Evolutionary conservation across 2,797 vertebrate genomes (phyloP).

Genomic region (Enteromius trimaculatus): DNA sequence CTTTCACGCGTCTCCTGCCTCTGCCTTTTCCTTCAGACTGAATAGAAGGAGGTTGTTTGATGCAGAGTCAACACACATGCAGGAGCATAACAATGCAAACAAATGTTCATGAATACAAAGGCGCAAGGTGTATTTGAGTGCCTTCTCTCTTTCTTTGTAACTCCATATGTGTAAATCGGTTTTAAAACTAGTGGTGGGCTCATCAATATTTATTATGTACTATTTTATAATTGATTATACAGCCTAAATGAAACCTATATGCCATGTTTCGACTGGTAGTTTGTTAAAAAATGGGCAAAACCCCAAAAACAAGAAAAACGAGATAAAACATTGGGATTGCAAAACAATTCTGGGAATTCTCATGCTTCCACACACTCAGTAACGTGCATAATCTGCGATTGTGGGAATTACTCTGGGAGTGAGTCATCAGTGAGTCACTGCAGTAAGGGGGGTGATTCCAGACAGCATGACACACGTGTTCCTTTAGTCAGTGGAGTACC

Average conservation of each 20-base stretch:
- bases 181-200: neutral
- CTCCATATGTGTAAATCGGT: neutral
- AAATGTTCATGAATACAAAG: neutral
- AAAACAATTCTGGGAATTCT: conserved; percentile 27
- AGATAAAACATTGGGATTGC: neutral
- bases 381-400: conserved; percentile 29
- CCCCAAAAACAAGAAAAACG: neutral
- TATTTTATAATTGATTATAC: too few relatives aligned
- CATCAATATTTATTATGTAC: neutral
- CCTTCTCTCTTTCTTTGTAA: neutral
- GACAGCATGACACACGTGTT: conserved; percentile 46
- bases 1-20: conserved; percentile 64
- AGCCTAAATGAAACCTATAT: neutral
- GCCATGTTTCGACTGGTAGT: neutral
- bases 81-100: conserved; percentile 49
- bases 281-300: neutral
- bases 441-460: conserved; percentile 39
- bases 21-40: conserved; percentile 55
- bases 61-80: conserved; percentile 53
- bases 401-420: conserved; percentile 46
- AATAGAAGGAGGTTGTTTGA: conserved; percentile 62
- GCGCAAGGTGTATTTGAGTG: neutral
- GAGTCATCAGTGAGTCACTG: conserved; percentile 53
- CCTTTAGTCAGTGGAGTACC: conserved; percentile 35
- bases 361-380: conserved; percentile 6